Evolutionary conservation across 1,140 invertebrate species (phyloP).

Genomic region (Octopus sinensis): DNA sequence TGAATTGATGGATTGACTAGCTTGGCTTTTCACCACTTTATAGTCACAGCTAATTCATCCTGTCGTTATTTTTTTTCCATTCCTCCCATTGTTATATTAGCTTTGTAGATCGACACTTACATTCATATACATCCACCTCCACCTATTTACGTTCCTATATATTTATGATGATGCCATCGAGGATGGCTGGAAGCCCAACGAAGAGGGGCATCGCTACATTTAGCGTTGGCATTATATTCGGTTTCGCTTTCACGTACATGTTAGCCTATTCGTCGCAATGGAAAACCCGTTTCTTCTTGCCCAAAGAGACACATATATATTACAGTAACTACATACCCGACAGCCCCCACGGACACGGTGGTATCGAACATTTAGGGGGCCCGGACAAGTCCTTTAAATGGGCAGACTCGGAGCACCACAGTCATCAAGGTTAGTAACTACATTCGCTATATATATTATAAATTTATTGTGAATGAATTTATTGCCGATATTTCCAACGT

Average conservation of each 20-base stretch:
- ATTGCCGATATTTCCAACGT: too few relatives aligned
- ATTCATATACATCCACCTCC: too few relatives aligned
- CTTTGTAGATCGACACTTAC: too few relatives aligned
- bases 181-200: background rate
- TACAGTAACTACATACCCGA: background rate
- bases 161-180: too few relatives aligned
- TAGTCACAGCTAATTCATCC: too few relatives aligned
- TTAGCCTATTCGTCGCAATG: background rate
- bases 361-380: background rate
- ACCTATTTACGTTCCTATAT: too few relatives aligned
- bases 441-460: too few relatives aligned
- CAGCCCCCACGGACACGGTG: background rate
- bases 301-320: background rate
- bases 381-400: background rate
- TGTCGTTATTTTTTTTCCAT: too few relatives aligned
- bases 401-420: background rate
- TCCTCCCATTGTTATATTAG: too few relatives aligned
- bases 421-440: slow-evolving; percentile 1
- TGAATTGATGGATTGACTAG: too few relatives aligned
- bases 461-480: too few relatives aligned
- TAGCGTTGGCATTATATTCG: background rate
- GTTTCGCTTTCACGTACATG: background rate
- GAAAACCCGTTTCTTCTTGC: background rate
- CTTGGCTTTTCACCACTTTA: too few relatives aligned
- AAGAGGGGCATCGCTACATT: background rate